Evolutionary conservation across 1,140 invertebrate species (phyloP), one percentile per base, ranked within the genome.

Genomic region (Ceratosolen fusciceps): DNA sequence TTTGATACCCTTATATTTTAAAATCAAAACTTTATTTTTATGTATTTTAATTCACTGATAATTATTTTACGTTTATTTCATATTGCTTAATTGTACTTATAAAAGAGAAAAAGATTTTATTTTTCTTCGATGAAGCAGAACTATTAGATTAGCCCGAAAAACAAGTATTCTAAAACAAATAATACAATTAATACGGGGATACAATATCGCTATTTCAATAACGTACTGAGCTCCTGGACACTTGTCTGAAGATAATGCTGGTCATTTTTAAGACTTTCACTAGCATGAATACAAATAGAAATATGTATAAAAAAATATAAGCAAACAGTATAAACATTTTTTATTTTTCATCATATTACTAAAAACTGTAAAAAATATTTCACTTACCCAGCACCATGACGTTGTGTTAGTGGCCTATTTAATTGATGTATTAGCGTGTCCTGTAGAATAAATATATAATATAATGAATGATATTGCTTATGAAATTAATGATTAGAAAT

Each of bases 361-460:
- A 60, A 74, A 62, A 62, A 70, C 37, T 52, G 12, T 62, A 16
- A 52, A 60, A 74, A 71, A 75, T 74, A 71, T 52, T 31, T 56
- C 10, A 87, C 89, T 90, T 84, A 90, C 89, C 89, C 89, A 84
- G 87, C 87, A 68, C 88, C 88, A 74, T 89, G 89, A 65, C 89
- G 88, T 77, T 89, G 88, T 54, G 84, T 80, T 43, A 85, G 86
- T 52, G 86, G 81, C 70, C 88, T 88, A 39, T 81, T 84, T 68
- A 87, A 84, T 58, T 86, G 87, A 81, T 87, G 86, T 10, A 86
- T 84, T 43, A 86, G 80, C 82, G 84, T 73, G 72, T n/a, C n/a
- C n/a, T n/a, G n/a, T n/a, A n/a, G n/a, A n/a, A n/a, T n/a, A n/a
- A n/a, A n/a, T n/a, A n/a, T n/a, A n/a, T n/a, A n/a, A n/a, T n/a